Percentiles rank a stretch among this genome's conserved stretches.
phyloP scores from a whole-genome alignment of 1,140 invertebrate genomes.

The Anoplophora glabripennis region DNA sequence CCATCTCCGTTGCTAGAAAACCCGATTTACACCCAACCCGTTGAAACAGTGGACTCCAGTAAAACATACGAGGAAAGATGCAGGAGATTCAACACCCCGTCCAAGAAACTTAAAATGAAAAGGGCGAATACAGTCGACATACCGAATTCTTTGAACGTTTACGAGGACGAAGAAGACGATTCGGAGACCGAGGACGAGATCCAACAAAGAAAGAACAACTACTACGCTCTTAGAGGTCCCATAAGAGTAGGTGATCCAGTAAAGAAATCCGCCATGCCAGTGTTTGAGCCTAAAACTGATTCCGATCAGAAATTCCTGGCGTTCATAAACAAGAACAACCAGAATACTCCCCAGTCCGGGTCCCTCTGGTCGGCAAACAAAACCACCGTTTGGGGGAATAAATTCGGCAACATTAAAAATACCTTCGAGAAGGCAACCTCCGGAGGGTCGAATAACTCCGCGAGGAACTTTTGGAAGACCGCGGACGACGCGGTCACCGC shows the following conservation, averaged over 20 bases:
- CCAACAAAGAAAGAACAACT: slow-evolving; percentile 45
- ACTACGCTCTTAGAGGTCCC: slow-evolving; percentile 55
- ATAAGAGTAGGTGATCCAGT: slow-evolving; percentile 56
- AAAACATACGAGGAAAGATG: slow-evolving; percentile 20
- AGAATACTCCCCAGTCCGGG: slow-evolving; percentile 41
- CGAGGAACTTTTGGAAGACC: slow-evolving; percentile 58
- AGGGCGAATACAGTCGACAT: slow-evolving; percentile 86
- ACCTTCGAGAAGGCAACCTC: slow-evolving; percentile 61
- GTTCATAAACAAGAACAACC: slow-evolving; percentile 72
- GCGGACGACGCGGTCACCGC: slow-evolving; percentile 48
- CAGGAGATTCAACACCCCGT: slow-evolving; percentile 57
- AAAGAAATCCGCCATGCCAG: slow-evolving; percentile 54
- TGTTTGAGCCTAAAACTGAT: slow-evolving; percentile 76
- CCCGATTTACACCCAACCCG: slow-evolving; percentile 25
- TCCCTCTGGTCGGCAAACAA: slow-evolving; percentile 43
- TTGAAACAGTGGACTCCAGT: background rate
- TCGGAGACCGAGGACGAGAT: slow-evolving; percentile 45
- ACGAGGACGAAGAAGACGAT: slow-evolving; percentile 50
- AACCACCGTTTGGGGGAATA: slow-evolving; percentile 50
- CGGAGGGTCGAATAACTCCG: slow-evolving; percentile 46
- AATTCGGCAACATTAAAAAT: slow-evolving; percentile 84
- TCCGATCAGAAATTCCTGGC: slow-evolving; percentile 82
- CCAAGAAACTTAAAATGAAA: slow-evolving; percentile 75
- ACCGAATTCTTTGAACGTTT: slow-evolving; percentile 64
- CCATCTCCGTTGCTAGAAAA: slow-evolving; percentile 22